phyloP scores from a whole-genome alignment of 2,888 invertebrate species.

The Caenorhabditis doughertyi region DNA sequence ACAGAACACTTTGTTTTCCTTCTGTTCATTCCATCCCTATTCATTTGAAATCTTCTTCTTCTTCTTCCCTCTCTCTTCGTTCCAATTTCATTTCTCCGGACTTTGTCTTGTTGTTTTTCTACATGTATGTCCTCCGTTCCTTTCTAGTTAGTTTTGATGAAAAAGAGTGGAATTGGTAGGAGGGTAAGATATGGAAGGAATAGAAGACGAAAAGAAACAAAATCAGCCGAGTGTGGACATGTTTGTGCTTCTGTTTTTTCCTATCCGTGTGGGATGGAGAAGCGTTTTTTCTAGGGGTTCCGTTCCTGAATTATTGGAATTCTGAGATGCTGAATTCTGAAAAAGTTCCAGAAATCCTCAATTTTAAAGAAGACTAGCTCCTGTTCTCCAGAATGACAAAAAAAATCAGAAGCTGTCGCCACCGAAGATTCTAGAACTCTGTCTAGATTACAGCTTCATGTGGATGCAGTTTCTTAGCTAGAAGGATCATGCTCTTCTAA shows the following conservation, averaged over 20 bases:
- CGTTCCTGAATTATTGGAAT: background rate
- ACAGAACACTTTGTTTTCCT: slow-evolving; percentile 32
- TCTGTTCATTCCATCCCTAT: background rate
- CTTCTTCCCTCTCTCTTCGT: background rate
- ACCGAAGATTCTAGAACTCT: no score
- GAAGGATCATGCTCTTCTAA: no score
- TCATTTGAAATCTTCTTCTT: slow-evolving; percentile 1
- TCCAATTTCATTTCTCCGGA: slow-evolving; percentile 2
- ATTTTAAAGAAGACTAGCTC: no score
- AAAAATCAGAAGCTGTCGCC: no score
- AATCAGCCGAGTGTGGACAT: slow-evolving; percentile 53
- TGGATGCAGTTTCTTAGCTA: no score
- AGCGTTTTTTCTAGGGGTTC: no score
- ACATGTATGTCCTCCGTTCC: slow-evolving; percentile 1
- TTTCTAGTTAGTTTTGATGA: slow-evolving; percentile 35
- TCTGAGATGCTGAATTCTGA: no score
- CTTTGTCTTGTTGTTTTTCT: slow-evolving; percentile 33
- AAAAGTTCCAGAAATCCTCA: no score
- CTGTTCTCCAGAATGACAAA: no score
- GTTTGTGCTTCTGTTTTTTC: background rate
- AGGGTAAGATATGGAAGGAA: background rate
- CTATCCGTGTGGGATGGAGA: background rate
- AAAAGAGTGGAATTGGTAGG: slow-evolving; percentile 4
- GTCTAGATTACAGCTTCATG: no score
- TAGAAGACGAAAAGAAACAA: slow-evolving; percentile 16